Evolutionary conservation across 2,888 invertebrate species (phyloP), one percentile per base, ranked within the genome.

Genomic region (Ophraella communa): DNA sequence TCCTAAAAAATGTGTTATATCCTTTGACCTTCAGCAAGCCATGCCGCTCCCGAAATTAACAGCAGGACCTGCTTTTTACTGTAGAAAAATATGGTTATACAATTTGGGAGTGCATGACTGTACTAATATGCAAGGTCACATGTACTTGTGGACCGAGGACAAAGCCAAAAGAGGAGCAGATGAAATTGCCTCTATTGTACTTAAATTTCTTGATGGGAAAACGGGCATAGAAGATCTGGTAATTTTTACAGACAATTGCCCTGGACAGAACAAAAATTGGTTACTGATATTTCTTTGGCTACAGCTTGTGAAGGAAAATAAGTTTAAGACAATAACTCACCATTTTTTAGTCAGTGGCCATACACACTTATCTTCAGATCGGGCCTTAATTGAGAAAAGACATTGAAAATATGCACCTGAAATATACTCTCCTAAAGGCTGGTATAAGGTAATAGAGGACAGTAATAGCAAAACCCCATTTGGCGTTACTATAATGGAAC

Each of bases 101-200:
- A 72, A 73, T 47, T 52, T 73, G 1, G 71, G 71, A 14, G 45
- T 74, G 10, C 72, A 73, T 42, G 64, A 74, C 39, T 71, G 71
- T 59, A 64, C 24, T 1, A 67, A 17, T 52, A 63, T 55, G 8
- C 42, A 57, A 53, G 67, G 66, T 7, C 57, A 57, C 24, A 71
- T 71, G 69, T 71, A 64, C 21, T 55, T 66, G 55, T 65, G 68
- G 68, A 42, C 69, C 8, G 66, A 71, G 49, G 52, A 67, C 30
- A 56, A 30, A 24, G 69, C 67, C 4, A 72, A 70, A 51, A 27
- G 70, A 14, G 70, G 69, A 8, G 64, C 66, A 18, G 68, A 71
- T 45, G 67, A 73, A 64, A 58, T 71, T 18, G 66, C 65, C 3
- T 62, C 62, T 58, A 35, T 62, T 8, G 2, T 72, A 3, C 51